These are phyloP conservation scores for Calephelis virginiensis DNA, from an alignment of 1,140 invertebrate genomes.

Conservation along the genomic window DNA sequence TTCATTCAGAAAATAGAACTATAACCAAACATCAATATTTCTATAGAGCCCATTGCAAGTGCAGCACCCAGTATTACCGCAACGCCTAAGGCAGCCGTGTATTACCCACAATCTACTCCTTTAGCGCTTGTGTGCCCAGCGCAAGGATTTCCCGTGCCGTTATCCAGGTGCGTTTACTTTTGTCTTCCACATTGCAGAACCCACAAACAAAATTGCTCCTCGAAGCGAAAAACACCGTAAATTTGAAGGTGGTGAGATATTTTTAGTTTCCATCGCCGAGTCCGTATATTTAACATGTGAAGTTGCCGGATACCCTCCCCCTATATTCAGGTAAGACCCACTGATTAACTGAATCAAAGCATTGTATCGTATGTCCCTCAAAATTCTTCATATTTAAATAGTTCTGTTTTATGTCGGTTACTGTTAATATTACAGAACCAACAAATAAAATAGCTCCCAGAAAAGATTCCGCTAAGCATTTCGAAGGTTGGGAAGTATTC, in stretches of 20 bases:
- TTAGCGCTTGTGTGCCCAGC: constrained; percentile 83
- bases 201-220: constrained; percentile 72
- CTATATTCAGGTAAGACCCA: constrained; percentile 80
- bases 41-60: constrained; percentile 81
- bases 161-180: constrained; percentile 82
- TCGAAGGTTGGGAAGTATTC: constrained; percentile 83
- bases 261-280: constrained; percentile 79
- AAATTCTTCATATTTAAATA: background rate
- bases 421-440: constrained; percentile 80
- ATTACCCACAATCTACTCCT: constrained; percentile 58
- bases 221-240: constrained; percentile 80
- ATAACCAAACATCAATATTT: constrained; percentile 29
- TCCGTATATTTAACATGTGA: constrained; percentile 81
- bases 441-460: constrained; percentile 83
- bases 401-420: constrained; percentile 32
- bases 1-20: background rate
- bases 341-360: constrained; percentile 8
- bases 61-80: constrained; percentile 79
- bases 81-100: constrained; percentile 66
- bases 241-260: constrained; percentile 82
- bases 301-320: constrained; percentile 82
- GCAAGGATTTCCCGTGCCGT: constrained; percentile 84
- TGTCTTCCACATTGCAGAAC: constrained; percentile 55
- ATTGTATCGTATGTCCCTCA: background rate
- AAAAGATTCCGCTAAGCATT: constrained; percentile 82